Base-by-base conservation (phyloP, 2,797 vertebrate species). In the Mionectes olivaceus region DNA sequence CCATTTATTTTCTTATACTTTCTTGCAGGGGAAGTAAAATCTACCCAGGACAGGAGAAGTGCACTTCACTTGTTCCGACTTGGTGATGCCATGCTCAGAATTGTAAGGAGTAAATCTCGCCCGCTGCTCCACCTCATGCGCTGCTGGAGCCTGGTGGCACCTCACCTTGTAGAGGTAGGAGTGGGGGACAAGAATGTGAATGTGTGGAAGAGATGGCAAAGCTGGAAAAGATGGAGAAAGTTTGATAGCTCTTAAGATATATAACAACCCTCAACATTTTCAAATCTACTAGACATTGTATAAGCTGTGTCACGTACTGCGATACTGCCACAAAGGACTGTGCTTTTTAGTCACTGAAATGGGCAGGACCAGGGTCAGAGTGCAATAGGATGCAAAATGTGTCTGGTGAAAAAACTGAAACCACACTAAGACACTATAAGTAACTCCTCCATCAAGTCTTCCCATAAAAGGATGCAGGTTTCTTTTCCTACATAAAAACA, bases 71-170 rank as follows among this genome's bases (percentile, higher is more conserved):
- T 99, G 41, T 99, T 99, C 97, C 99, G 99, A 4, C 98, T 99
- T 14, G 99, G 99, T 7, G 99, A 99, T 19, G 98, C 98, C 92
- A 99, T 99, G 99, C 98, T 99, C 87, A 98, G 99, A 37, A 99
- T 99, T 4, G 98, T 99, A 22, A 97, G 98, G 93, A 99, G 99
- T 97, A 98, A 98, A 96, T 97, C 97, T 5, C 98, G 99, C 7
- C 99, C 99, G 0, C 93, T 99, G 82, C 98, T 99, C 32, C 99
- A 99, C 57, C 98, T 99, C 94, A 99, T 99, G 98, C 98, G 99
- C 94, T 99, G 99, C 95, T 99, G 99, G 99, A 99, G 99, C 43
- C 97, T 99, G 14, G 99, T 99, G 94, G 99, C 99, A 3, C 99
- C 99, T 3, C 99, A 99, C 75, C 98, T 99, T 83, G 99, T 99